These are phyloP conservation scores for Cosmia pyralina DNA, from an alignment of 2,888 invertebrate genomes.

Conservation along the genomic window DNA sequence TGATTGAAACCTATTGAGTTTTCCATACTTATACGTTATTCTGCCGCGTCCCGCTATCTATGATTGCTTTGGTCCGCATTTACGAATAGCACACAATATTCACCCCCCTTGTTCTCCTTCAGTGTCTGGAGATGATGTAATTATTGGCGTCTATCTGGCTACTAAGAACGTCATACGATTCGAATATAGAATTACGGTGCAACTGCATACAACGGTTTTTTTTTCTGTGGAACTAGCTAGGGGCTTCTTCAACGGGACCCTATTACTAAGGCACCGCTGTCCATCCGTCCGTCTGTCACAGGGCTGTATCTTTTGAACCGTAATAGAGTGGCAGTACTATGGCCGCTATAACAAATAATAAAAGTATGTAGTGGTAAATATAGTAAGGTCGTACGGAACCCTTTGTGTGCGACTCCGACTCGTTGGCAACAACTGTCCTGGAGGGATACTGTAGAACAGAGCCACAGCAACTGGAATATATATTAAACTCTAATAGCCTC, in stretches of 20 bases:
- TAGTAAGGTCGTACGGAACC: no score
- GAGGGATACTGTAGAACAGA: no score
- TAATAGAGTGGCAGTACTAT: no score
- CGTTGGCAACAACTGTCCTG: no score
- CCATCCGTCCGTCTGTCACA: no score
- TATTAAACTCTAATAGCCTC: neutral
- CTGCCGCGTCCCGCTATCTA: neutral
- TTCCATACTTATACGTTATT: neutral
- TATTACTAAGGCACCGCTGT: no score
- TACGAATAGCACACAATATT: slow-evolving; percentile 4
- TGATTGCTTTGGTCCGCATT: slow-evolving; percentile 19
- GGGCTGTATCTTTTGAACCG: no score
- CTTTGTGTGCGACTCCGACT: no score
- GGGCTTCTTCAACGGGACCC: neutral
- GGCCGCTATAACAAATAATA: no score
- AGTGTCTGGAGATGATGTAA: slow-evolving; percentile 22
- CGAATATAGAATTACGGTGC: neutral
- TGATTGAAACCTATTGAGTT: slow-evolving; percentile 25
- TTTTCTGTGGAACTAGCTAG: neutral
- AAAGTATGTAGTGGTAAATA: no score
- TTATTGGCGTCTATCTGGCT: slow-evolving; percentile 30
- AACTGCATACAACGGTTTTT: neutral
- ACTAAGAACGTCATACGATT: slow-evolving; percentile 19
- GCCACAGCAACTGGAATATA: neutral
- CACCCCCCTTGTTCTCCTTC: neutral